Conservation (phyloP, 2,888 invertebrate species). For the Andrena trimmerana region DNA sequence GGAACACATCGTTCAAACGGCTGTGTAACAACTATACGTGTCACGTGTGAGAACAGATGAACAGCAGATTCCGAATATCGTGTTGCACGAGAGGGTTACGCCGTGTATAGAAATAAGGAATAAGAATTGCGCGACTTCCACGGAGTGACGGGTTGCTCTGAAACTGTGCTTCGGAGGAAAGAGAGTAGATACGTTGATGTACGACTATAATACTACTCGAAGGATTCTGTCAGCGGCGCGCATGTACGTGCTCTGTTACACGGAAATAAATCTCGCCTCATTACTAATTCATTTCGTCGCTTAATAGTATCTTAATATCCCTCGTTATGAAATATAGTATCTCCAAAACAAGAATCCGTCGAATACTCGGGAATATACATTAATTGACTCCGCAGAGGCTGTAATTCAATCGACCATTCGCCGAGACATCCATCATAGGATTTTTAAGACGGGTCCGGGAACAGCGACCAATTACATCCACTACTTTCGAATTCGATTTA, state of each 20-base stretch:
- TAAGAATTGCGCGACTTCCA: conserved; percentile 34
- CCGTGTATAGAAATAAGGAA: conserved; percentile 32
- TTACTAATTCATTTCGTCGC: conserved; percentile 28
- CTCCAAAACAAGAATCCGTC: conserved; percentile 3
- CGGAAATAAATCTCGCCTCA: conserved; percentile 5
- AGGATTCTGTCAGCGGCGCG: neutral
- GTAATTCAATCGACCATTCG: conserved; percentile 31
- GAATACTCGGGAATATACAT: neutral
- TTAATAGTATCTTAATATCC: conserved; percentile 24
- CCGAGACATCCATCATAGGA: conserved; percentile 43
- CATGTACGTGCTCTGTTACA: neutral
- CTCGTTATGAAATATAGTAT: conserved; percentile 28
- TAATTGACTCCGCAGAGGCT: conserved; percentile 23
- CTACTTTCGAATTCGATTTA: conserved; percentile 55
- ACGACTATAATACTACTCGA: too few relatives aligned
- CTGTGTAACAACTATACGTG: conserved; percentile 59
- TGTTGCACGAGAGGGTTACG: conserved; percentile 66
- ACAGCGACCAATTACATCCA: conserved; percentile 52
- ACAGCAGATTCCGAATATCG: conserved; percentile 71
- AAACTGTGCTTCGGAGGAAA: neutral
- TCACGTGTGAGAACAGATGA: conserved; percentile 70
- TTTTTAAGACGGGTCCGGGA: conserved; percentile 21
- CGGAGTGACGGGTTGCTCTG: neutral
- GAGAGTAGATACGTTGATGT: neutral
- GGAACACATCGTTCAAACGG: conserved; percentile 69